Evolutionary conservation across 2,797 vertebrate genomes (phyloP).

Genomic region (Spinibarbus caldwelli): DNA sequence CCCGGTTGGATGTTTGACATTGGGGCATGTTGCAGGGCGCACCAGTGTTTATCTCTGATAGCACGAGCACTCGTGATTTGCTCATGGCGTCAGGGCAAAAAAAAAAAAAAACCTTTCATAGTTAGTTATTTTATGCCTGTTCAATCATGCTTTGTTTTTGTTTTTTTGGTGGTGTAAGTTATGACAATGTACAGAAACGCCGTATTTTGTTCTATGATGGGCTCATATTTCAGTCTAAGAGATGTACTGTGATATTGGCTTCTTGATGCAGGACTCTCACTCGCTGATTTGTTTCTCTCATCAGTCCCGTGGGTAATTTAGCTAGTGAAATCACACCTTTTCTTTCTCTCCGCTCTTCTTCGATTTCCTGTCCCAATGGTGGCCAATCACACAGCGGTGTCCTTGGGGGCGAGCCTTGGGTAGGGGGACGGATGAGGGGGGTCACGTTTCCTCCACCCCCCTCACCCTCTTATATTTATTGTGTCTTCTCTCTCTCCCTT

Average conservation of each 20-base stretch:
- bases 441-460: conserved; percentile 55
- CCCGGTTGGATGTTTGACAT: conserved; percentile 27
- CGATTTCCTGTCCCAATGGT: conserved; percentile 84
- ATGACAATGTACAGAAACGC: conserved; percentile 26
- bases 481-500: conserved; percentile 62
- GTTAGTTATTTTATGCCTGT: conserved; percentile 9
- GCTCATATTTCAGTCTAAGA: conserved; percentile 35
- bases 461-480: conserved; percentile 67
- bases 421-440: conserved; percentile 36
- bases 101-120: background rate
- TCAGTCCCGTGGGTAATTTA: conserved; percentile 81
- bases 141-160: conserved; percentile 19
- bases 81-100: background rate
- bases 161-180: conserved; percentile 5
- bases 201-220: conserved; percentile 28
- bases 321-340: conserved; percentile 83
- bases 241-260: conserved; percentile 44
- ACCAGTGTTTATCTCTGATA: conserved; percentile 12
- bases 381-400: conserved; percentile 79
- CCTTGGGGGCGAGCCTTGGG: conserved; percentile 78
- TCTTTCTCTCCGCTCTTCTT: conserved; percentile 76
- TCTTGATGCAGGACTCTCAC: conserved; percentile 33
- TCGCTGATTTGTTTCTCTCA: conserved; percentile 73
- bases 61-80: background rate
- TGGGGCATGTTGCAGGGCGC: conserved; percentile 12